Conservation (phyloP, 1,140 invertebrate genomes). For the Notospermus geniculatus region DNA sequence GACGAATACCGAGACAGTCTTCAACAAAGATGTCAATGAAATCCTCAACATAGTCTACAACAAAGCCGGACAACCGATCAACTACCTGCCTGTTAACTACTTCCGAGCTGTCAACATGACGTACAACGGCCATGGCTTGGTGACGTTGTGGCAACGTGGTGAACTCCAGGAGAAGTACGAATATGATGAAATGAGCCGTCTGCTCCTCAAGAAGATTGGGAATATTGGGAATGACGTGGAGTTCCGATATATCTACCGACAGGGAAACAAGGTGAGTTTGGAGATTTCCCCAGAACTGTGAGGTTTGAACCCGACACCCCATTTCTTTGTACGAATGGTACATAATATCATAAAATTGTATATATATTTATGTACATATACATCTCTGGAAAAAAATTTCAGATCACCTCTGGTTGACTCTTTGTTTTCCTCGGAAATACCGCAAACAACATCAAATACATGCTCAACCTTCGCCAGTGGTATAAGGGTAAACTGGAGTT, state of each 20-base stretch:
- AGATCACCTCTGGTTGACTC: too few relatives aligned
- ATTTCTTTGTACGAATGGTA: not conserved
- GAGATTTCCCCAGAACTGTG: too few relatives aligned
- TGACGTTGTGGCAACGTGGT: constrained; percentile 91
- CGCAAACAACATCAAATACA: too few relatives aligned
- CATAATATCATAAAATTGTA: too few relatives aligned
- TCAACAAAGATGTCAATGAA: constrained; percentile 76
- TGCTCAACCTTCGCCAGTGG: too few relatives aligned
- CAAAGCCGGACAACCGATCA: constrained; percentile 74
- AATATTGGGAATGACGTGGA: constrained; percentile 70
- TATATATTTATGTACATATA: too few relatives aligned
- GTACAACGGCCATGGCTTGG: constrained; percentile 72
- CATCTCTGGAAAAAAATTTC: too few relatives aligned
- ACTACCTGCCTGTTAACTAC: constrained; percentile 61
- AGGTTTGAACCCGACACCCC: not conserved
- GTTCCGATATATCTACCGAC: constrained; percentile 65
- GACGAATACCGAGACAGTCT: constrained; percentile 82
- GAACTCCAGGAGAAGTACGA: constrained; percentile 77
- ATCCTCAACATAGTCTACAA: constrained; percentile 85
- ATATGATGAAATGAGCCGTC: constrained; percentile 81
- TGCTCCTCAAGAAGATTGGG: constrained; percentile 75
- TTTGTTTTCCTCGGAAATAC: too few relatives aligned
- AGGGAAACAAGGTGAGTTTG: constrained; percentile 38
- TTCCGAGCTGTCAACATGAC: constrained; percentile 81
- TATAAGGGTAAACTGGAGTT: too few relatives aligned